Conservation (phyloP, 2,113 vertebrate species). For the Mastomys natalensis region DNA sequence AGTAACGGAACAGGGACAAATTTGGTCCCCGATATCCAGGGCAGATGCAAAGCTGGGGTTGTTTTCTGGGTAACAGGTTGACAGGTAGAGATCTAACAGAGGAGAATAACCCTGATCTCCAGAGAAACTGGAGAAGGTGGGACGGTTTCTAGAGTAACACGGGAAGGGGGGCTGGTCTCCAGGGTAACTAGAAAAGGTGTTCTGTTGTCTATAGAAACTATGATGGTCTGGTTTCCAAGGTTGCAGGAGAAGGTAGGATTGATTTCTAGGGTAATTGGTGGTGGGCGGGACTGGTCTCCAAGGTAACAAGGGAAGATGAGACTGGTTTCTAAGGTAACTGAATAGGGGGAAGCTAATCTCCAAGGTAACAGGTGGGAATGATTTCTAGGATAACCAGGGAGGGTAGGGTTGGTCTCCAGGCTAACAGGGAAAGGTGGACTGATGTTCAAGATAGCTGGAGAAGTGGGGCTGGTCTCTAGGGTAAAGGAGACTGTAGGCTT, state of each 20-base stretch:
- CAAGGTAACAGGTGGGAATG: not conserved
- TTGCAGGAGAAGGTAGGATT: not conserved
- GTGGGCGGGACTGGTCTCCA: not conserved
- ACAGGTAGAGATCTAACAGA: not conserved
- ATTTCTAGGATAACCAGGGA: not conserved
- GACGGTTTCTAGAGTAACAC: not conserved
- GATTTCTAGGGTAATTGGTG: not conserved
- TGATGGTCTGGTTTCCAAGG: not conserved
- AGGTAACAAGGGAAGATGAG: not conserved
- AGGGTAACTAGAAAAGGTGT: not conserved
- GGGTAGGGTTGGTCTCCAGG: not conserved
- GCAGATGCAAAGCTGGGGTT: not conserved
- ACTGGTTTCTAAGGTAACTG: not conserved
- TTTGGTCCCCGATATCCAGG: not conserved
- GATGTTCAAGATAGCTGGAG: not conserved
- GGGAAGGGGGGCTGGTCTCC: not conserved
- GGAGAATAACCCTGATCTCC: not conserved
- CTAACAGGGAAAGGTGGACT: not conserved
- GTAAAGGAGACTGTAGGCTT: not conserved
- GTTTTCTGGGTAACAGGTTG: conserved; percentile 27
- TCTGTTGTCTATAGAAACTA: not conserved
- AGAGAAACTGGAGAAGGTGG: not conserved
- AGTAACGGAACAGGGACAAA: not conserved
- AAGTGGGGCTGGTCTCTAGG: not conserved
- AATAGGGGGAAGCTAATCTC: not conserved